Conservation (phyloP, 2,888 invertebrate genomes). For the Drosophila incognita region DNA sequence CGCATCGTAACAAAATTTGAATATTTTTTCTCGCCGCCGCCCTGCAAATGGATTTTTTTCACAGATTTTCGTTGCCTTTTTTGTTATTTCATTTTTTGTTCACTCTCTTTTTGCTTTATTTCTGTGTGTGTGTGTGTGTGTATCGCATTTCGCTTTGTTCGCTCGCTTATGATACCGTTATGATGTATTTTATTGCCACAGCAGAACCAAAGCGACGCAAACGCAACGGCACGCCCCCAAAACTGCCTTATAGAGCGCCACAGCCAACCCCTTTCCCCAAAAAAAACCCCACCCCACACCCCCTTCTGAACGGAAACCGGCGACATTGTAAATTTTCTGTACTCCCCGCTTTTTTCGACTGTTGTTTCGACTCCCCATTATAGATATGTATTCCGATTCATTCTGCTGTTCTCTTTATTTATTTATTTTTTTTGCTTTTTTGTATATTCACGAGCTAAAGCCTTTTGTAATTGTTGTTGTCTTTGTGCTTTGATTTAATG, state of each 20-base stretch:
- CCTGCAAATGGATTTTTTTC: constrained; percentile 80
- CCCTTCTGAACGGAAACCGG: constrained; percentile 70
- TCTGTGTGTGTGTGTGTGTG: constrained; percentile 40
- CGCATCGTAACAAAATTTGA: constrained; percentile 81
- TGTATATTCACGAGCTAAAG: constrained; percentile 51
- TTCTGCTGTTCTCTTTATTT: constrained; percentile 32
- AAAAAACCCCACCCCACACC: not conserved
- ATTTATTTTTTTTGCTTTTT: constrained; percentile 8
- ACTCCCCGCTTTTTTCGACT: constrained; percentile 27
- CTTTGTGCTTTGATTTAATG: constrained; percentile 79
- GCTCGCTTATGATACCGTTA: constrained; percentile 82
- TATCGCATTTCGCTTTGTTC: constrained; percentile 78
- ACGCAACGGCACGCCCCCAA: constrained; percentile 54
- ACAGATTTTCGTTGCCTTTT: constrained; percentile 78
- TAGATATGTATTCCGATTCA: constrained; percentile 61
- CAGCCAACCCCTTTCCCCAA: not conserved
- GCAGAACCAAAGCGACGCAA: constrained; percentile 71
- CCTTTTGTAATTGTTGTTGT: constrained; percentile 77
- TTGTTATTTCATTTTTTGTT: constrained; percentile 30
- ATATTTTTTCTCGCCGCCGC: constrained; percentile 67
- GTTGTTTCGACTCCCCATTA: constrained; percentile 42
- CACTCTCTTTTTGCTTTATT: constrained; percentile 31
- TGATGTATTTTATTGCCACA: constrained; percentile 81
- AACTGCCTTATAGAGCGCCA: constrained; percentile 25
- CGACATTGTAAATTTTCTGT: constrained; percentile 80